Evolutionary conservation across 2,113 vertebrate genomes (phyloP).

Genomic region (Platichthys stellatus): DNA sequence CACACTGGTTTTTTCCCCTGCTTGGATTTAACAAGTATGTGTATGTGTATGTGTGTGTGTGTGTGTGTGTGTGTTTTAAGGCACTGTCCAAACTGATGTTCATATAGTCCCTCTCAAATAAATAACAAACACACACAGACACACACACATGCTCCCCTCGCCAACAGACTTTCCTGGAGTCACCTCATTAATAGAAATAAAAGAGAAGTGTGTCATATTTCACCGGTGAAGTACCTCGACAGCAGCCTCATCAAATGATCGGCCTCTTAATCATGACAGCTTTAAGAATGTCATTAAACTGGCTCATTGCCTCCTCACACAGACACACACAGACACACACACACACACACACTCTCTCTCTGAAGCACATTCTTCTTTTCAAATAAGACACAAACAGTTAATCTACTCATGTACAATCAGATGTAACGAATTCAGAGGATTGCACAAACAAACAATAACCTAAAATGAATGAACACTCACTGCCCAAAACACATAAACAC

Average conservation of each 20-base stretch:
- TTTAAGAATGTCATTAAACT: slow-evolving; percentile 43
- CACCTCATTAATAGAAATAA: slow-evolving; percentile 42
- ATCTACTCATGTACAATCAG: neutral
- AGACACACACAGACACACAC: slow-evolving; percentile 3
- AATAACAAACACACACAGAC: neutral
- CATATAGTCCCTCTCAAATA: neutral
- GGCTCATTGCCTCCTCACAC: slow-evolving; percentile 26
- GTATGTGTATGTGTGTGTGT: neutral
- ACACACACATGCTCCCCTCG: neutral
- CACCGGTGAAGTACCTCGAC: slow-evolving; percentile 15
- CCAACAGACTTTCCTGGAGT: slow-evolving; percentile 7
- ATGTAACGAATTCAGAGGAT: neutral
- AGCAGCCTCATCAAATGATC: slow-evolving; percentile 47
- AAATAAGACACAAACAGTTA: neutral
- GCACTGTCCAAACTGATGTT: neutral
- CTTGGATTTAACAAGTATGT: neutral
- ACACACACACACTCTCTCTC: slow-evolving; percentile 8
- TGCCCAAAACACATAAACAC: neutral
- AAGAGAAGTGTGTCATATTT: slow-evolving; percentile 35
- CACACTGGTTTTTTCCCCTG: slow-evolving; percentile 18
- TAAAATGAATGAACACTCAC: neutral
- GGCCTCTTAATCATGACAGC: slow-evolving; percentile 46
- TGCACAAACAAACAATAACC: neutral
- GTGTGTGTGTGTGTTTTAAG: neutral
- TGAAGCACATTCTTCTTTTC: slow-evolving; percentile 4